These are phyloP conservation scores for Trichonephila inaurata DNA, from an alignment of 1,140 invertebrate species.

Conservation along the genomic window DNA sequence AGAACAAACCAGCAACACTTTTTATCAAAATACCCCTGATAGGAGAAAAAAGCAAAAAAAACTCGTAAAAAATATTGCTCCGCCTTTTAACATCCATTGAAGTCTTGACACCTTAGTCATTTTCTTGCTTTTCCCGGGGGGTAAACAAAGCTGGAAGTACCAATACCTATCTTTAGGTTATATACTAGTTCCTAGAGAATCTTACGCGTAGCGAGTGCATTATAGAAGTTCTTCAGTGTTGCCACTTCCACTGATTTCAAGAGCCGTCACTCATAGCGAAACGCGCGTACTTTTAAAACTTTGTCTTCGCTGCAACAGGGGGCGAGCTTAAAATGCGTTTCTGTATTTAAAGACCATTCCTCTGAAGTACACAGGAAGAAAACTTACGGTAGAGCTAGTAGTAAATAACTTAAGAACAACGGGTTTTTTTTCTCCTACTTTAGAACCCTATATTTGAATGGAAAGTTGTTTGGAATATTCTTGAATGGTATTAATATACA, in stretches of 20 bases:
- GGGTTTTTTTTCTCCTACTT: no score
- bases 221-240: neutral
- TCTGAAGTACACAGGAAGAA: no score
- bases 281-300: constrained; percentile 21
- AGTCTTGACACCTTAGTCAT: constrained; percentile 44
- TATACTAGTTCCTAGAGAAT: neutral
- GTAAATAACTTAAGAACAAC: no score
- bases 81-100: constrained; percentile 55
- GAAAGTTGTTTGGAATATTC: no score
- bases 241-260: neutral
- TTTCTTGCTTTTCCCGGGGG: constrained; percentile 30
- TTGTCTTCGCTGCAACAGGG: neutral
- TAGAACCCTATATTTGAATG: no score
- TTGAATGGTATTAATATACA: no score
- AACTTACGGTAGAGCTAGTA: no score
- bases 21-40: neutral
- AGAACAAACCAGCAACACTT: neutral
- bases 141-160: constrained; percentile 47
- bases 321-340: neutral
- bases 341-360: neutral
- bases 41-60: neutral
- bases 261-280: constrained; percentile 70
- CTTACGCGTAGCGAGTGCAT: neutral
- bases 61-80: neutral
- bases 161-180: constrained; percentile 42